Percentiles rank a stretch among this genome's conserved stretches.
Evolutionary conservation across 2,113 vertebrate species (phyloP).

Genomic region (Entelurus aequoreus): DNA sequence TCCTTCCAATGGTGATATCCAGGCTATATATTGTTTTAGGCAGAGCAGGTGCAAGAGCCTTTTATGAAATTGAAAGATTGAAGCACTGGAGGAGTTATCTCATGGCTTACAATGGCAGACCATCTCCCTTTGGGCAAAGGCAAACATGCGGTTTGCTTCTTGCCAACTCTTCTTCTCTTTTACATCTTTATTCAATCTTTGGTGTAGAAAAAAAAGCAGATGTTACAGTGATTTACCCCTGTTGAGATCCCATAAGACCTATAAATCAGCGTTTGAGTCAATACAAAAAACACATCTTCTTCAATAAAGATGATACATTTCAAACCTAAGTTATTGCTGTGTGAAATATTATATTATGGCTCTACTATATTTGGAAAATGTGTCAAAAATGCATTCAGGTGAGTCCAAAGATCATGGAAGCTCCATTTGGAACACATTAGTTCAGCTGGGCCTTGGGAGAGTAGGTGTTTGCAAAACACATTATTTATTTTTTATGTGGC

Average conservation of each 20-base stretch:
- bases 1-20: constrained; percentile 4
- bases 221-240: constrained; percentile 25
- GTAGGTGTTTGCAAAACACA: constrained; percentile 27
- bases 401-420: constrained; percentile 15
- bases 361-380: constrained; percentile 4
- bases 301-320: constrained; percentile 8
- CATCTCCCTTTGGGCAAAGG: constrained; percentile 39
- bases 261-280: constrained; percentile 4
- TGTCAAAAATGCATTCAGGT: constrained; percentile 22
- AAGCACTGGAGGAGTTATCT: constrained; percentile 34
- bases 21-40: constrained; percentile 9
- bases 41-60: constrained; percentile 40
- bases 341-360: constrained; percentile 12
- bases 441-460: constrained; percentile 5
- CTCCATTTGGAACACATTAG: constrained; percentile 43
- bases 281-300: not conserved
- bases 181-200: constrained; percentile 27
- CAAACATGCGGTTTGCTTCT: constrained; percentile 59
- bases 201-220: constrained; percentile 17
- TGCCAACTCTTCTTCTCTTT: constrained; percentile 15
- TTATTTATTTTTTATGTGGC: not conserved
- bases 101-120: constrained; percentile 41
- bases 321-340: constrained; percentile 17
- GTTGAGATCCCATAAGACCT: not conserved
- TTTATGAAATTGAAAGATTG: constrained; percentile 30